Percentiles rank a stretch among this genome's conserved stretches.
Conservation (phyloP, 2,797 vertebrate genomes). For the Danio aesculapii region DNA sequence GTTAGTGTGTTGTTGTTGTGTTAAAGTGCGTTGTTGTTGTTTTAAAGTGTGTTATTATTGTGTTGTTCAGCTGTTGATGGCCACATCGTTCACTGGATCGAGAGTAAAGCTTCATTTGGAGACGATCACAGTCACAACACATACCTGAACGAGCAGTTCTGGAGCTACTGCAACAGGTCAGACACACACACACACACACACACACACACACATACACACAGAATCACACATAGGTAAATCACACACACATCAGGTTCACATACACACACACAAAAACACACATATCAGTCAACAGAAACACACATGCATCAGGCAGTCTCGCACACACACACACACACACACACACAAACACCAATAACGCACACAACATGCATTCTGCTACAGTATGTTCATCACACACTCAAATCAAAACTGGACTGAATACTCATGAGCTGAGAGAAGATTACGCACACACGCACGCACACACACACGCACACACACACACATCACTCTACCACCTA, state of each 20-base stretch:
- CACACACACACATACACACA: neutral
- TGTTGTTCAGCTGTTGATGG: conserved; percentile 90
- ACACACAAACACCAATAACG: too few relatives aligned
- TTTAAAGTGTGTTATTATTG: conserved; percentile 39
- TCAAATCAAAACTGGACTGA: too few relatives aligned
- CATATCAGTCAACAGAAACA: too few relatives aligned
- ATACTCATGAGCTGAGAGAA: too few relatives aligned
- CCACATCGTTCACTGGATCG: conserved; percentile 97
- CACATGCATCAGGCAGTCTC: too few relatives aligned
- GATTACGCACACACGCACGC: neutral
- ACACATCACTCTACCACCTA: neutral
- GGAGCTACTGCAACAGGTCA: conserved; percentile 99
- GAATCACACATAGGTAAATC: too few relatives aligned
- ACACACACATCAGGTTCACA: too few relatives aligned
- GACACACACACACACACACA: neutral
- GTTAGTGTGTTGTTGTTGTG: neutral
- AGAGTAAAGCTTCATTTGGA: conserved; percentile 99
- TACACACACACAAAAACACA: too few relatives aligned
- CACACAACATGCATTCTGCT: too few relatives aligned
- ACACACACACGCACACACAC: neutral
- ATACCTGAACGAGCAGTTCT: conserved; percentile 98
- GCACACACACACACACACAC: too few relatives aligned
- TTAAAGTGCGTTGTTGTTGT: neutral
- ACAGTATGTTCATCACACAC: too few relatives aligned
- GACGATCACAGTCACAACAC: conserved; percentile 95